Conservation (phyloP, 1,140 invertebrate genomes). For the Triops cancriformis region DNA sequence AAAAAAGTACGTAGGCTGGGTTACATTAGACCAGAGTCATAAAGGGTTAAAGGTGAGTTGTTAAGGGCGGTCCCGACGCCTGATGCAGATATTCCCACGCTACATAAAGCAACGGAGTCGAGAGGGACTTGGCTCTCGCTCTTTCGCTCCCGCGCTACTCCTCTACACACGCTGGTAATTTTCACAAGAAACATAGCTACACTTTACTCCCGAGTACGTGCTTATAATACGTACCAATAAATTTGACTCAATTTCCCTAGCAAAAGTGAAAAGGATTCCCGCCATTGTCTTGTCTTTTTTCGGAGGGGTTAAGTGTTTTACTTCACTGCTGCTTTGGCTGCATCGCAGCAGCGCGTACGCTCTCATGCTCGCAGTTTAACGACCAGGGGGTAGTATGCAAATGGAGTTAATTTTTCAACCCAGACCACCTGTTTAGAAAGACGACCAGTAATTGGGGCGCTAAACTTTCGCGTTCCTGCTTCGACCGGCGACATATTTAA, state of each 20-base stretch:
- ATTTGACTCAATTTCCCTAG: neutral
- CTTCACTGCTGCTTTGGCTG: neutral
- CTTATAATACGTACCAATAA: conserved; percentile 7
- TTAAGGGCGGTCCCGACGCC: neutral
- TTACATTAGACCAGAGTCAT: neutral
- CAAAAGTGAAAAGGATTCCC: neutral
- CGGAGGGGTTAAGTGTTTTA: neutral
- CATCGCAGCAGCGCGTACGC: neutral
- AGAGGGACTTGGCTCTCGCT: neutral
- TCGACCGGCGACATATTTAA: neutral
- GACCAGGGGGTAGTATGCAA: neutral
- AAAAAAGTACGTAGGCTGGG: neutral
- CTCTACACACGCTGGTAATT: neutral
- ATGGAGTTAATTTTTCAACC: conserved; percentile 9
- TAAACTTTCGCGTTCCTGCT: neutral
- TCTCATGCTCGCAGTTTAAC: neutral
- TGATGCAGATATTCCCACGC: conserved; percentile 9
- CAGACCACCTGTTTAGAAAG: neutral
- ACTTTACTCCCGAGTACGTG: neutral
- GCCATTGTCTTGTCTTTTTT: neutral
- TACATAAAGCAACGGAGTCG: neutral
- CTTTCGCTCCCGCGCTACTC: neutral
- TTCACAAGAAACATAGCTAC: neutral
- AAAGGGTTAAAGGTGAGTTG: conserved; percentile 13
- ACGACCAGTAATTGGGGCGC: neutral